Evolutionary conservation across 2,797 vertebrate genomes (phyloP).

Genomic region (Pipistrellus pipistrellus): DNA sequence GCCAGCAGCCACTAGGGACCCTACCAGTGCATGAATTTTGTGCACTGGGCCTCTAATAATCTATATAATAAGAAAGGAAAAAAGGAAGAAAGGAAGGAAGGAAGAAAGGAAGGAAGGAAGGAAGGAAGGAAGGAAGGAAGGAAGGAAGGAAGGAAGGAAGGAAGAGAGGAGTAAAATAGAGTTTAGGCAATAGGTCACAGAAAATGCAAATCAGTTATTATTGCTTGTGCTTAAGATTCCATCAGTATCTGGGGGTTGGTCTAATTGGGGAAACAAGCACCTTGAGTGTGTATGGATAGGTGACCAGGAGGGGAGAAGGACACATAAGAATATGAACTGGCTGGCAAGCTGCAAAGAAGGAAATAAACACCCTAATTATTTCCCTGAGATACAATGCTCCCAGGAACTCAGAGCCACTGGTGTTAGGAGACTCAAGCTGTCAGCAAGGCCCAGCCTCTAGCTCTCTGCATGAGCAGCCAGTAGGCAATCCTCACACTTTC

Average conservation of each 20-base stretch:
- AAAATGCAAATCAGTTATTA: constrained; percentile 21
- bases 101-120: too few species aligned
- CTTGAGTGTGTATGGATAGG: neutral
- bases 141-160: too few species aligned
- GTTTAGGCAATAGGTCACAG: neutral
- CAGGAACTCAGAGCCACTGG: neutral
- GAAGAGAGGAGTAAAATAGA: neutral
- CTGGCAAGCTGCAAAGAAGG: neutral
- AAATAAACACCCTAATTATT: neutral
- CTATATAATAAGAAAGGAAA: neutral
- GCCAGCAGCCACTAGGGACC: too few species aligned
- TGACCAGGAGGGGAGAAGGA: neutral
- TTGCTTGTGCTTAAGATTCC: neutral
- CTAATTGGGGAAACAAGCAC: neutral
- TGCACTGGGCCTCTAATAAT: too few species aligned
- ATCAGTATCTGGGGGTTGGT: neutral
- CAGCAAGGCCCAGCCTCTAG: neutral
- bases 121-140: too few species aligned
- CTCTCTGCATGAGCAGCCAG: neutral
- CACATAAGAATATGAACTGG: neutral
- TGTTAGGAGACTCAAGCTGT: neutral
- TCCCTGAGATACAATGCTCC: neutral
- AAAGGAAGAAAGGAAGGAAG: too few species aligned
- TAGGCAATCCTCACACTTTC: neutral
- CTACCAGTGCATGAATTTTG: too few species aligned